Evolutionary conservation across 2,113 vertebrate genomes (phyloP), one percentile per base, ranked within the genome.

Genomic region (Setophaga petechia): DNA sequence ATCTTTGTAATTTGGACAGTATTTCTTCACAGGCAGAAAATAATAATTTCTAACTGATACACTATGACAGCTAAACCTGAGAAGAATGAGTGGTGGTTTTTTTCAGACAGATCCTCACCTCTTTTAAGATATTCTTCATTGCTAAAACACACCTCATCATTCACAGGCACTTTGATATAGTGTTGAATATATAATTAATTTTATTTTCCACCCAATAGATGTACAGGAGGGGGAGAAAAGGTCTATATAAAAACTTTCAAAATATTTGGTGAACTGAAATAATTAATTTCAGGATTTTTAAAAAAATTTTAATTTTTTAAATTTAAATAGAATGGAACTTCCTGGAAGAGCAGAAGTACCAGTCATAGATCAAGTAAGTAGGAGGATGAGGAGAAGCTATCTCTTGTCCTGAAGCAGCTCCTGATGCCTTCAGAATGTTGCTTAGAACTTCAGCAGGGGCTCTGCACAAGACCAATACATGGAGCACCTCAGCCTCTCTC

Each of bases 201-300:
- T 73, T 74, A 87, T 92, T 89, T 94, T 75, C 80, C 10, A 59
- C 35, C 35, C 12, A 12, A 77, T 30, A 67, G 68, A 39, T 0
- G 0, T 39, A 73, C 4, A 1, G 10, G 27, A 20, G 30, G 1
- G 9, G 0, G 1, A 4, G 41, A 3, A 6, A 63, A 63, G 7
- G 44, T 61, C 69, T 84, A 76, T 57, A 78, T 74, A 90, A 84
- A 93, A 95, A 47, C 57, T 90, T 93, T 33, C 87, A 92, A 37
- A 87, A 72, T 95, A 91, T 97, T 97, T 96, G 89, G 54, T 4
- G 15, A 94, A 82, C n/a, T 15, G 87, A 87, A 94, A 92, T 89
- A 94, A 97, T 93, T 95, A 66, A 94, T 95, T 74, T 90, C 37
- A 25, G 62, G 30, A 1, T 6, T 22, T n/a, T n/a, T n/a, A n/a